A percentile compares a stretch with the other conserved stretches of the same genome.
Evolutionary conservation across 2,113 vertebrate genomes (phyloP).

Genomic region (Irena cyanogastra): DNA sequence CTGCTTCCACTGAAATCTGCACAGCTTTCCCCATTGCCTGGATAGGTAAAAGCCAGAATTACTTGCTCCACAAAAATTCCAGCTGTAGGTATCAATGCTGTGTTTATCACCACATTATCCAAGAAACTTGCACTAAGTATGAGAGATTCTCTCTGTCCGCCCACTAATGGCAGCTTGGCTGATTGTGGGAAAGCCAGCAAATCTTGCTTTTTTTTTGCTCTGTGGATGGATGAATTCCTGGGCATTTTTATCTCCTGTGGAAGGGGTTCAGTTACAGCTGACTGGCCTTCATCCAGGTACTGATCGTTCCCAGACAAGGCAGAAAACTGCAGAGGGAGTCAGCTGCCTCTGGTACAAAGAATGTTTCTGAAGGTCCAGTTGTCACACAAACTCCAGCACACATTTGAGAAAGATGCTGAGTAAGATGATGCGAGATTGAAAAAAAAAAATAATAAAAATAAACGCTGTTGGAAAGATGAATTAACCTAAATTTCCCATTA

Average conservation of each 20-base stretch:
- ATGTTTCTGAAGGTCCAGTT: not conserved
- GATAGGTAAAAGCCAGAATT: not conserved
- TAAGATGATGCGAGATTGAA: not conserved
- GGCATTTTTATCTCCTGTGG: conserved; percentile 44
- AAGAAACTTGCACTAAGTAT: not conserved
- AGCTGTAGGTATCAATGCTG: not conserved
- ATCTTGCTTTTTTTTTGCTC: not conserved
- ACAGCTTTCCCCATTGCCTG: not conserved
- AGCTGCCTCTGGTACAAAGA: not conserved
- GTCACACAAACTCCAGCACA: not conserved
- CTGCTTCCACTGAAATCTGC: not conserved
- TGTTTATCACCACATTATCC: not conserved
- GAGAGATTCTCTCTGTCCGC: not conserved
- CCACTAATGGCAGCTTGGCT: not conserved
- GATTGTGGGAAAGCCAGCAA: conserved; percentile 35
- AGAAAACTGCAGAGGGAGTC: not conserved
- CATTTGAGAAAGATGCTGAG: not conserved
- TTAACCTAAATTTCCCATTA: not conserved
- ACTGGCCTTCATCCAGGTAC: conserved; percentile 47
- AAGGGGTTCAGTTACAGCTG: conserved; percentile 13
- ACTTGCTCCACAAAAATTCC: not conserved
- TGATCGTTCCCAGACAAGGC: conserved; percentile 40
- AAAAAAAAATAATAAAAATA: too few species aligned
- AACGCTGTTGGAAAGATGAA: not conserved
- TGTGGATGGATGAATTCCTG: not conserved